Conservation (phyloP, 2,113 vertebrate genomes). For the Sardina pilchardus region DNA sequence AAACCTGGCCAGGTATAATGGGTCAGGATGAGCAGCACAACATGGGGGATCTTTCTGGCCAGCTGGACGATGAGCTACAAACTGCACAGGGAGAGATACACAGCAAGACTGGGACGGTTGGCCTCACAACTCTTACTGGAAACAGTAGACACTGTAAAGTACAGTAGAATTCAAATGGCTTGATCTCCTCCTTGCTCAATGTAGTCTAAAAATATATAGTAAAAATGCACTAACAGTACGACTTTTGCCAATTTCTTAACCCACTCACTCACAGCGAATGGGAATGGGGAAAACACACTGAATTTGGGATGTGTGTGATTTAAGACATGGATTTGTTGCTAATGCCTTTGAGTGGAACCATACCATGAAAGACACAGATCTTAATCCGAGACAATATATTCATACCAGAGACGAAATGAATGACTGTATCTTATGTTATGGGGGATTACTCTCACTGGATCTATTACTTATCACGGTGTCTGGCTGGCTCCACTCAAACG, state of each 20-base stretch:
- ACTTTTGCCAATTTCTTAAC: not conserved
- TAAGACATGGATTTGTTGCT: not conserved
- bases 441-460: not conserved
- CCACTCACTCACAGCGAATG: not conserved
- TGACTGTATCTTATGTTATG: not conserved
- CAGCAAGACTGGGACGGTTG: not conserved
- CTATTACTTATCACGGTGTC: not conserved
- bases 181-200: not conserved
- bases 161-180: not conserved
- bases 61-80: not conserved
- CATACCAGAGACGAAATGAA: not conserved
- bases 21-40: conserved; percentile 52
- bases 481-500: conserved; percentile 20
- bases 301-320: not conserved
- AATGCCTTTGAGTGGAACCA: not conserved
- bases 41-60: not conserved
- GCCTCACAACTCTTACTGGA: not conserved
- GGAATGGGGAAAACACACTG: not conserved
- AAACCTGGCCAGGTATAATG: conserved; percentile 69
- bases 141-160: not conserved
- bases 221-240: not conserved
- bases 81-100: not conserved
- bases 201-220: not conserved
- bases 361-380: not conserved
- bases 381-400: not conserved